Conservation (phyloP, 2,888 invertebrate species). For the Octonoba sinensis region DNA sequence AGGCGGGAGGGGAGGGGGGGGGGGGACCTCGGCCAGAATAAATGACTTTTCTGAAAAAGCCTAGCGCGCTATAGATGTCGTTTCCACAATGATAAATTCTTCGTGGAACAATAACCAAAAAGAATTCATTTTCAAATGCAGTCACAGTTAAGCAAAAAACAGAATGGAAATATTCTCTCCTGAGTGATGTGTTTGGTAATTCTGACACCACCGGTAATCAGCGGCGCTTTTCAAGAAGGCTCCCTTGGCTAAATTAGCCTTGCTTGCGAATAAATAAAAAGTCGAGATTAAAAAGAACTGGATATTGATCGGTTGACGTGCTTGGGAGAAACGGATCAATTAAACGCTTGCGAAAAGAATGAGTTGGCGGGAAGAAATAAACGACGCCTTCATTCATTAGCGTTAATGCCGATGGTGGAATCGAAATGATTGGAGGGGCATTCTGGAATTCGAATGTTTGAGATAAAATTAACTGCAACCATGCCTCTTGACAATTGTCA, state of each 20-base stretch:
- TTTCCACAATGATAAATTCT: conserved; percentile 37
- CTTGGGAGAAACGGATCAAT: conserved; percentile 23
- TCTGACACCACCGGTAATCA: conserved; percentile 22
- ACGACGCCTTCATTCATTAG: conserved; percentile 18
- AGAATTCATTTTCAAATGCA: neutral
- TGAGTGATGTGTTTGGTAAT: conserved; percentile 9
- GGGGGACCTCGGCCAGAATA: neutral
- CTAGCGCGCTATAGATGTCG: conserved; percentile 8
- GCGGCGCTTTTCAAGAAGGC: neutral
- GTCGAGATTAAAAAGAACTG: conserved; percentile 9
- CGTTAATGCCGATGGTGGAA: neutral
- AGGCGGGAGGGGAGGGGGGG: too few relatives aligned
- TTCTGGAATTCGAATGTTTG: neutral
- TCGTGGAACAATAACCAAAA: conserved; percentile 28
- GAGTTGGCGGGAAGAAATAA: neutral
- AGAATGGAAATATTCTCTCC: conserved; percentile 18
- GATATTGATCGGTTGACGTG: neutral
- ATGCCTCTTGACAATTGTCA: neutral
- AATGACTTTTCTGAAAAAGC: neutral
- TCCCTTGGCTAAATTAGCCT: conserved; percentile 14
- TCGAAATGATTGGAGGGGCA: neutral
- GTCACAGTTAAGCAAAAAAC: conserved; percentile 1
- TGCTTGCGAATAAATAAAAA: conserved; percentile 4
- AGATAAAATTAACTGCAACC: neutral
- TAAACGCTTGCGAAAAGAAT: conserved; percentile 5